Evolutionary conservation across 2,888 invertebrate genomes (phyloP).

Genomic region (Drosophila atroscutellata): DNA sequence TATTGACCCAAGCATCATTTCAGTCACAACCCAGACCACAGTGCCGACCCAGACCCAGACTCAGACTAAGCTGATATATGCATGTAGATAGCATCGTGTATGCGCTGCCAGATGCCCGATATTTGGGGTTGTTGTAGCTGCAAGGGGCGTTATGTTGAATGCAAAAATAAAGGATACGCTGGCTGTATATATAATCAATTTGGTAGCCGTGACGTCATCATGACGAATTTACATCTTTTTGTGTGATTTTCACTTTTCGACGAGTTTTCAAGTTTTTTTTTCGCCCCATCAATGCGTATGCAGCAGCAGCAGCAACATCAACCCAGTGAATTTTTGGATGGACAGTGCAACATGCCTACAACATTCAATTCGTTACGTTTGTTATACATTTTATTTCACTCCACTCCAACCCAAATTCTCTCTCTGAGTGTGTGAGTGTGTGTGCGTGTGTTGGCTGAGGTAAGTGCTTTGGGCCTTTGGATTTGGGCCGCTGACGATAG

Average conservation of each 20-base stretch:
- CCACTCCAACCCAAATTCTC: slow-evolving; percentile 16
- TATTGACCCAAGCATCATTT: slow-evolving; percentile 40
- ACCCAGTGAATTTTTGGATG: slow-evolving; percentile 37
- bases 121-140: slow-evolving; percentile 39
- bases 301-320: slow-evolving; percentile 16
- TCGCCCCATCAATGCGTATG: slow-evolving; percentile 34
- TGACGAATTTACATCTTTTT: slow-evolving; percentile 82
- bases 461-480: slow-evolving; percentile 65
- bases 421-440: slow-evolving; percentile 3
- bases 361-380: slow-evolving; percentile 78
- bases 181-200: slow-evolving; percentile 82
- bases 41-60: background rate
- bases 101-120: slow-evolving; percentile 18
- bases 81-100: slow-evolving; percentile 16
- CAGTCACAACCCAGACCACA: slow-evolving; percentile 12
- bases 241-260: slow-evolving; percentile 63
- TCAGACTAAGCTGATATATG: slow-evolving; percentile 8
- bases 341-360: slow-evolving; percentile 55
- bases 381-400: slow-evolving; percentile 71
- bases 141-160: slow-evolving; percentile 50
- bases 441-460: slow-evolving; percentile 50
- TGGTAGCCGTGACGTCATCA: slow-evolving; percentile 84
- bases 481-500: slow-evolving; percentile 42
- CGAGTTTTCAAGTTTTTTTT: slow-evolving; percentile 33
- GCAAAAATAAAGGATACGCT: slow-evolving; percentile 73